Conservation (phyloP, 2,888 invertebrate species). For the Catocala fraxini region DNA sequence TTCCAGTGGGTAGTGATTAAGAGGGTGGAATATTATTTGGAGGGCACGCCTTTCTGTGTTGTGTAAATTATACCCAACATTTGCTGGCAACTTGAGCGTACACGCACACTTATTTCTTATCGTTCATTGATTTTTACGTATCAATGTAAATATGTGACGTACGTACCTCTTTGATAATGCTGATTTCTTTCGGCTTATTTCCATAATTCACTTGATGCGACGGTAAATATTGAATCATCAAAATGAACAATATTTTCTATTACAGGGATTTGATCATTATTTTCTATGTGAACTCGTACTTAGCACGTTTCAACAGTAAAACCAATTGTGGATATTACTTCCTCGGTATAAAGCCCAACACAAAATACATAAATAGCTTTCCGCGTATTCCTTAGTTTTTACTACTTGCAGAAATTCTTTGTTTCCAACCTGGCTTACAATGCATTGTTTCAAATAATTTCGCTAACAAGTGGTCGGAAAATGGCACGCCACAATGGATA, state of each 20-base stretch:
- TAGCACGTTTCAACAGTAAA: constrained; percentile 36
- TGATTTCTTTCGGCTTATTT: constrained; percentile 49
- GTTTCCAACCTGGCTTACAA: constrained; percentile 73
- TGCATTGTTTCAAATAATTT: constrained; percentile 80
- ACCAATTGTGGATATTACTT: constrained; percentile 57
- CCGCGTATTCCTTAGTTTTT: constrained; percentile 74
- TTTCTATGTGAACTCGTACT: neutral
- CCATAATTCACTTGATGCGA: constrained; percentile 40
- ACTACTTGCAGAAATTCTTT: constrained; percentile 76
- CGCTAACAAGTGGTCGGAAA: constrained; percentile 72
- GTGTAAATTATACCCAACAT: constrained; percentile 39
- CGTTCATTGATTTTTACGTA: constrained; percentile 63
- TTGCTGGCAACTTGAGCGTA: constrained; percentile 46
- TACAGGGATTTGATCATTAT: neutral
- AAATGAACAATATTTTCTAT: constrained; percentile 10
- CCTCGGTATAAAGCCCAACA: constrained; percentile 49
- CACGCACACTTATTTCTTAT: constrained; percentile 58
- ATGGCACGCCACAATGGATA: constrained; percentile 66
- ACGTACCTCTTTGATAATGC: constrained; percentile 34
- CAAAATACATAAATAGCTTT: constrained; percentile 63
- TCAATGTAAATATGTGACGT: constrained; percentile 41
- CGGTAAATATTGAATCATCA: constrained; percentile 31
- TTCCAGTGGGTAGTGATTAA: constrained; percentile 78
- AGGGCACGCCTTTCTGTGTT: constrained; percentile 72
- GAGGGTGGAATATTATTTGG: constrained; percentile 78